Evolutionary conservation across 2,113 vertebrate genomes (phyloP), one percentile per base, ranked within the genome.

Genomic region (Anhinga anhinga): DNA sequence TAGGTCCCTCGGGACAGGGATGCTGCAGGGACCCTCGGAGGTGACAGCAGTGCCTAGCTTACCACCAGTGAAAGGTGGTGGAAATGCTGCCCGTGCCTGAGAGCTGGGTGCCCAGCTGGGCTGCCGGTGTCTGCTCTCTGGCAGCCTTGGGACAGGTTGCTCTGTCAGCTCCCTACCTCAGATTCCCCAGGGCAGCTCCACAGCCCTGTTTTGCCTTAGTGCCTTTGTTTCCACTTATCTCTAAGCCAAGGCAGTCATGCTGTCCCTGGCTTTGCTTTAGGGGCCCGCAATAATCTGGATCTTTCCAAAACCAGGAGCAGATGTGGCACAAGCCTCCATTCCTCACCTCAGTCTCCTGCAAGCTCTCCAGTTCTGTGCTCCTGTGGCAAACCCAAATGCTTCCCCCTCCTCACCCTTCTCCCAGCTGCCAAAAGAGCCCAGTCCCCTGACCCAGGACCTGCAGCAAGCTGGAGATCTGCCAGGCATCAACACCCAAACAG

Each of bases 1-100:
- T 1, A 1, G 17, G 36, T 20, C 10, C 40, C 38, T 32, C 0
- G 0, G 74, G 49, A 29, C 38, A 16, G 30, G 44, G 34, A 8
- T 40, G 55, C 69, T n/a, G 25, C 32, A 11, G 23, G 49, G 25
- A 70, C 56, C 32, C n/a, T 32, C 1, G 1, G 44, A 40, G 40
- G 45, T 52, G 55, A 15, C 34, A 44, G 29, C 49, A 4, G 11
- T 36, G 38, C 52, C 74, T 27, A 52, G 7, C 8, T 15, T 13
- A 5, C 6, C 45, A 17, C 18, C 56, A 9, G 36, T 8, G 66
- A 71, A 50, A 29, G 25, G 42, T 10, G 61, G n/a, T 21, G 16
- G 38, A 53, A 30, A 16, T 25, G 17, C 29, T 72, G 71, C 20
- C 45, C 3, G 0, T 17, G 52, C 23, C 61, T 25, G 32, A 36